Evolutionary conservation across 1,140 invertebrate genomes (phyloP).

Genomic region (Euschistus heros): DNA sequence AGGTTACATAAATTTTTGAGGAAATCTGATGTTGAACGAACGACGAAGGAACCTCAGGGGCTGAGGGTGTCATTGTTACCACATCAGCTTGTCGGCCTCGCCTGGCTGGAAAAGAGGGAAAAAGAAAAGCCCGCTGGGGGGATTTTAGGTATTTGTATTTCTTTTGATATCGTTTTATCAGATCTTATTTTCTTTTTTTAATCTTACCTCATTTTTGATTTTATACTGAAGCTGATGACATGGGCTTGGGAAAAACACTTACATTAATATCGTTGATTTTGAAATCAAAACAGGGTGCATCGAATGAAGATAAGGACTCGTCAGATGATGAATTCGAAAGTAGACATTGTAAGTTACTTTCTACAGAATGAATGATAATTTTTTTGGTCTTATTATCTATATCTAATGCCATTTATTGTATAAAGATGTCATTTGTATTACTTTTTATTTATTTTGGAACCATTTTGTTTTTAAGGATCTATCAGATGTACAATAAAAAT

Average conservation of each 20-base stretch:
- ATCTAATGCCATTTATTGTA: no score
- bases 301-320: background rate
- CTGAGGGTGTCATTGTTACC: conserved; percentile 62
- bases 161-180: conserved; percentile 21
- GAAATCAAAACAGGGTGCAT: conserved; percentile 25
- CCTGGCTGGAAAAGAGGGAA: conserved; percentile 86
- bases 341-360: conserved; percentile 9
- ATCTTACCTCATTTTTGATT: conserved; percentile 26
- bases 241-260: conserved; percentile 89
- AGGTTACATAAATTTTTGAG: conserved; percentile 60
- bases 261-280: conserved; percentile 79
- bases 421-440: no score
- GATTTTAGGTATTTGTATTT: conserved; percentile 43
- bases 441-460: no score
- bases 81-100: conserved; percentile 77
- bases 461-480: no score
- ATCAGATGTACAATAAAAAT: no score
- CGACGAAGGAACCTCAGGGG: conserved; percentile 48
- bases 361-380: no score
- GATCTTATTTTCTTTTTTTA: conserved; percentile 9
- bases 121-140: conserved; percentile 69
- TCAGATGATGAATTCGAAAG: background rate
- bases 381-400: no score
- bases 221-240: conserved; percentile 68
- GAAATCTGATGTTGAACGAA: conserved; percentile 46